Evolutionary conservation across 2,797 vertebrate species (phyloP), one percentile per base, ranked within the genome.

Genomic region (Trematocara caparti): DNA sequence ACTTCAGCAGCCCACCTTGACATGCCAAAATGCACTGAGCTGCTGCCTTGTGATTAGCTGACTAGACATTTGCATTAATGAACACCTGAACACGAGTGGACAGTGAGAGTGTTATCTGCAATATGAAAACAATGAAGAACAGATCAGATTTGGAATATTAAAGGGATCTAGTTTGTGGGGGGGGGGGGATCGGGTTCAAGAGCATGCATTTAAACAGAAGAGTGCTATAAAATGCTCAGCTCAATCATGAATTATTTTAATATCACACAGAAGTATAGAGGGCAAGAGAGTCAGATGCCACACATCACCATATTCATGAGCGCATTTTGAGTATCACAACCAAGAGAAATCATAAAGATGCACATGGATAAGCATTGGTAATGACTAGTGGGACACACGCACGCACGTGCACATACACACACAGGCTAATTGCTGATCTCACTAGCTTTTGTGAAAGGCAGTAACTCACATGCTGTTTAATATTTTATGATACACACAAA

Each of bases 361-460:
- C 71, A 73, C 88, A 93, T 92, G 83, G 73, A 90, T 92, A 24
- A 87, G 87, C 89, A 91, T 87, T 40, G 27, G 30, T 78, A 88
- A 86, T 81, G 76, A 84, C 47, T 27, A 48, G 55, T 57, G 45
- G 38, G 48, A 59, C 57, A 78, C 21, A 24, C 8, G 7, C 30
- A n/a, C 3, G 0, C 55, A 59, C 11, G 21, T 8, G 32, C 55
- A 62, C 57, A 59, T 1, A 62, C 10, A 19, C 32, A 62, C 32
- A 47, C 50, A 71, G 2, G 30, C n/a, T 71, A 69, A 78, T 80
- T 83, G 45, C 79, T 79, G 81, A 88, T 76, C 72, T 76, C 69
- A 86, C 59, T 81, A 83, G 75, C 81, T 83, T 82, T 45, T 81
- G 38, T 81, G 50, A 76, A 30, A 81, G 15, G 81, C 75, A 75